Conservation (phyloP, 2,888 invertebrate genomes). For the Hirtodrosophila alboralis region DNA sequence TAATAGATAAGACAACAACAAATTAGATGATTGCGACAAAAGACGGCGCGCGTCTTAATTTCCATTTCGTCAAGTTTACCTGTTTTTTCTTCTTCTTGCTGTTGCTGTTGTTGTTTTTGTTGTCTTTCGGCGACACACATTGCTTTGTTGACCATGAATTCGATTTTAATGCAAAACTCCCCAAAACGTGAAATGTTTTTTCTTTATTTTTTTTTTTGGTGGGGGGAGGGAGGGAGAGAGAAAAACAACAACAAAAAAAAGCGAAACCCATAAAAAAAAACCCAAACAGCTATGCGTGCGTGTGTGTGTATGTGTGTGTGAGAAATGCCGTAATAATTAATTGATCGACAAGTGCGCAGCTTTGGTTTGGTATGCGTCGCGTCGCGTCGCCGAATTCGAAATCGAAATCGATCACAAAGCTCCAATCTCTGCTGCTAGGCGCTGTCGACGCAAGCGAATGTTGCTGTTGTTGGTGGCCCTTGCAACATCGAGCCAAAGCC, state of each 20-base stretch:
- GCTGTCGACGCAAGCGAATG: constrained; percentile 28
- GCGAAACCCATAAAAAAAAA: constrained; percentile 53
- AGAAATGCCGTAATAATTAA: constrained; percentile 76
- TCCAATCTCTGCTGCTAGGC: constrained; percentile 8
- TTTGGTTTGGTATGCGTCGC: constrained; percentile 68
- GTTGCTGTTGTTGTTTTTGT: constrained; percentile 17
- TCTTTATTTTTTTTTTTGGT: too few species aligned
- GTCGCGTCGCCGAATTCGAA: constrained; percentile 49
- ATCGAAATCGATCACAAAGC: constrained; percentile 61
- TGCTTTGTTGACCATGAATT: constrained; percentile 73
- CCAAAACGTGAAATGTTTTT: constrained; percentile 54
- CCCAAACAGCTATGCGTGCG: constrained; percentile 43
- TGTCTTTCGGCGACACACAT: constrained; percentile 69
- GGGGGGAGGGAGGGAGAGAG: too few species aligned
- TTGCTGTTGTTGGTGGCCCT: constrained; percentile 46
- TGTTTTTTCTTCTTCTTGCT: constrained; percentile 40
- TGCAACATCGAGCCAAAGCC: constrained; percentile 52
- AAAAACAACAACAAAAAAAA: constrained; percentile 32
- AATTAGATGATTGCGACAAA: constrained; percentile 67
- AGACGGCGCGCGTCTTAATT: constrained; percentile 55
- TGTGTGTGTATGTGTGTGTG: constrained; percentile 29
- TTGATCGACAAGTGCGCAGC: constrained; percentile 76
- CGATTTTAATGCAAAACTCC: constrained; percentile 75
- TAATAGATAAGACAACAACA: constrained; percentile 50
- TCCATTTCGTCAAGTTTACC: constrained; percentile 71